phyloP scores from a whole-genome alignment of 1,140 invertebrate species.

The Drosophila nebulosa region DNA sequence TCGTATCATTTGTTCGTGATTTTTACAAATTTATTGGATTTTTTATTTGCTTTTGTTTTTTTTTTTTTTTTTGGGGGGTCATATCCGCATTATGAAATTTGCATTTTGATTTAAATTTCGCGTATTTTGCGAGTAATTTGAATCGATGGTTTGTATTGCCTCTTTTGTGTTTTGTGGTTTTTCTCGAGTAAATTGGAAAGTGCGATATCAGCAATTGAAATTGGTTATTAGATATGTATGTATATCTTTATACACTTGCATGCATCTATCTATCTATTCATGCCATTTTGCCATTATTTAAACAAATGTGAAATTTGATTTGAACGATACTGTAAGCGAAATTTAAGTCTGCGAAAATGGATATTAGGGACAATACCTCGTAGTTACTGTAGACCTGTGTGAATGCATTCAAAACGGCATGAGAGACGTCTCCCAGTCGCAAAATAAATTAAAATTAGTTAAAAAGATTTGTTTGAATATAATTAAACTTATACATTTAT shows the following conservation, averaged over 20 bases:
- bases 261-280: not conserved
- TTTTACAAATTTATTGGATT: not conserved
- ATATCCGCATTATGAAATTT: conserved; percentile 2
- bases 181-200: not conserved
- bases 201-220: not conserved
- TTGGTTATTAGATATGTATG: not conserved
- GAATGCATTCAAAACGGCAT: too few relatives aligned
- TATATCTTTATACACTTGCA: too few relatives aligned
- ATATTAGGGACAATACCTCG: too few relatives aligned
- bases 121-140: conserved; percentile 1
- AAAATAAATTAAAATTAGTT: too few relatives aligned
- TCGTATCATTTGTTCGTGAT: not conserved
- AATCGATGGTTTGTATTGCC: not conserved
- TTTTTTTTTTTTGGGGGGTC: not conserved
- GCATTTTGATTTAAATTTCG: conserved; percentile 2
- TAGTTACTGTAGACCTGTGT: too few relatives aligned
- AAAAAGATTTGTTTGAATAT: too few relatives aligned
- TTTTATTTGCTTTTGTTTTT: not conserved
- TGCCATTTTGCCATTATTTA: not conserved
- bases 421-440: too few relatives aligned
- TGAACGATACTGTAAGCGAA: not conserved
- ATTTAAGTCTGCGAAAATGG: too few relatives aligned
- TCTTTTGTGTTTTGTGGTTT: not conserved
- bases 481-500: too few relatives aligned
- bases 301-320: not conserved